phyloP scores from a whole-genome alignment of 2,113 vertebrate species.

The Mohoua ochrocephala region DNA sequence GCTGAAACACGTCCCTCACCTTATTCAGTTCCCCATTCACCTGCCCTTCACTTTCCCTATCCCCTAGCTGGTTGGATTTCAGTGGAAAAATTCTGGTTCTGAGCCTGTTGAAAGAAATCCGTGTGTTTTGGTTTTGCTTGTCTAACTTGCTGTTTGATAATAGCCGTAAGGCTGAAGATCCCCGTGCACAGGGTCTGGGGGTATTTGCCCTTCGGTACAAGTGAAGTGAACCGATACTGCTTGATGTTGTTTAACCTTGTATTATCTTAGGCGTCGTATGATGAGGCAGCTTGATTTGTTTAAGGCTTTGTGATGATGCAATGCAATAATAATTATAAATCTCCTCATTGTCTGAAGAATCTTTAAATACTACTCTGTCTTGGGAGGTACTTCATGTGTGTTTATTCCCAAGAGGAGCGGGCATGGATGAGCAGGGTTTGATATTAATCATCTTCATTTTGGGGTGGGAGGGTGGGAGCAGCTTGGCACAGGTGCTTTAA shows the following conservation, averaged over 20 bases:
- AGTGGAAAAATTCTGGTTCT: background rate
- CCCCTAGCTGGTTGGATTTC: background rate
- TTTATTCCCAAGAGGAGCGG: background rate
- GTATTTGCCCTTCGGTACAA: background rate
- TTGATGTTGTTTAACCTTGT: background rate
- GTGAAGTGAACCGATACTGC: background rate
- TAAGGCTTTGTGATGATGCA: background rate
- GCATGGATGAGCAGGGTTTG: background rate
- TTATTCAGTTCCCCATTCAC: rapidly evolving
- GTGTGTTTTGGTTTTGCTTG: background rate
- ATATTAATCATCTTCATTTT: background rate
- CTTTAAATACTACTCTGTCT: background rate
- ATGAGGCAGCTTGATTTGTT: background rate
- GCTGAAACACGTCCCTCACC: rapidly evolving
- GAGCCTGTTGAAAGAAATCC: background rate
- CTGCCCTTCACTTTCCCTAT: background rate
- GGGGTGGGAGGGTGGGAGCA: background rate
- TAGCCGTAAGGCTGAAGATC: background rate
- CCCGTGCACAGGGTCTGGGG: rapidly evolving
- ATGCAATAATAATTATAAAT: background rate
- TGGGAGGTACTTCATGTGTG: background rate
- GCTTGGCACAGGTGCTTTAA: background rate
- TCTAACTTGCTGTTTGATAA: background rate
- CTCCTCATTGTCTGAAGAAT: background rate
- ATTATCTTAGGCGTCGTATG: background rate